Evolutionary conservation across 2,113 vertebrate species (phyloP).

Genomic region (Castor canadensis): DNA sequence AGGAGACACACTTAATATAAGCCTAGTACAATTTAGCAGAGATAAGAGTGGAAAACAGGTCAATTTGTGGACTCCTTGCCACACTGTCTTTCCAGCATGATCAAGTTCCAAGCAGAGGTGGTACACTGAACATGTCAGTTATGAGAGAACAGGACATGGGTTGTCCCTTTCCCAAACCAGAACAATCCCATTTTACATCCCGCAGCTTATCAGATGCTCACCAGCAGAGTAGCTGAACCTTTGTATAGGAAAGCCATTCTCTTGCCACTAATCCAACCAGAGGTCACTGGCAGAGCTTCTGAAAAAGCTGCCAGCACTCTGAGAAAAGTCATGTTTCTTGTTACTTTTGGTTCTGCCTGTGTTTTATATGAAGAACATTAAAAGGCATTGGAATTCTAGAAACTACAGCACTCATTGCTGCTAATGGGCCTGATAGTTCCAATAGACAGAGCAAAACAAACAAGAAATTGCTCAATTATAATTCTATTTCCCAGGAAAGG

Average conservation of each 20-base stretch:
- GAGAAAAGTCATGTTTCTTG: slow-evolving; percentile 54
- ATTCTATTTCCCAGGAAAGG: not conserved
- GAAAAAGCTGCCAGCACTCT: slow-evolving; percentile 48
- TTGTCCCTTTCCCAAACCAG: not conserved
- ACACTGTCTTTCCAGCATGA: not conserved
- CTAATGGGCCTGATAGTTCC: slow-evolving; percentile 12
- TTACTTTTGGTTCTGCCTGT: not conserved
- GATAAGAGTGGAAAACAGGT: not conserved
- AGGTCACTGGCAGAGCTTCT: slow-evolving; percentile 54
- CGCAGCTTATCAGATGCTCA: not conserved
- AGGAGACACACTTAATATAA: no score
- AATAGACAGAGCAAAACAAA: slow-evolving; percentile 55
- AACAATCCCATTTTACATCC: slow-evolving; percentile 15
- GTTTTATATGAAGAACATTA: slow-evolving; percentile 68
- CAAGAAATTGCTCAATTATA: not conserved
- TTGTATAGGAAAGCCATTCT: no score
- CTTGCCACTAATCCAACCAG: slow-evolving; percentile 1
- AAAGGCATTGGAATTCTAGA: slow-evolving; percentile 64
- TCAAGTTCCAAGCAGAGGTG: not conserved
- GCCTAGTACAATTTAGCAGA: not conserved
- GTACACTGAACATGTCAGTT: not conserved
- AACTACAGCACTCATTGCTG: slow-evolving; percentile 24
- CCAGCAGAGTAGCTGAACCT: not conserved
- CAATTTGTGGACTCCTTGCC: not conserved
- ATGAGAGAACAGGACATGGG: not conserved